Evolutionary conservation across 2,113 vertebrate genomes (phyloP).

Genomic region (Callopanchax toddi): DNA sequence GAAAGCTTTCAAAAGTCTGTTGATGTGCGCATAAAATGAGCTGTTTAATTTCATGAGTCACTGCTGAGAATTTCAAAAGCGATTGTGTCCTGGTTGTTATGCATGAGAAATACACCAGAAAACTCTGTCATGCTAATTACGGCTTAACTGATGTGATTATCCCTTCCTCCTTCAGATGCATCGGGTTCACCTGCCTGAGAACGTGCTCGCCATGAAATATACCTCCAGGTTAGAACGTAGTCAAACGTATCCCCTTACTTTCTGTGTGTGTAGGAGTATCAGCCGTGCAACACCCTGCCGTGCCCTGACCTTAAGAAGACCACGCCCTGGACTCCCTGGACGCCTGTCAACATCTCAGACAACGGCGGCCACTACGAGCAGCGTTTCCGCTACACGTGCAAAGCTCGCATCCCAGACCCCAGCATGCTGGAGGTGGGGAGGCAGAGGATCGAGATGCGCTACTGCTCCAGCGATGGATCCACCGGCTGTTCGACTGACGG

Average conservation of each 20-base stretch:
- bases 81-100: slow-evolving; percentile 47
- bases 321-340: slow-evolving; percentile 97
- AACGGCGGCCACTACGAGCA: slow-evolving; percentile 97
- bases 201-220: slow-evolving; percentile 2
- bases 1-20: slow-evolving; percentile 43
- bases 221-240: not conserved
- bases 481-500: slow-evolving; percentile 94
- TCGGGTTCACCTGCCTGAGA: slow-evolving; percentile 12
- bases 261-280: slow-evolving; percentile 86
- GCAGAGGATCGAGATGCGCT: slow-evolving; percentile 97
- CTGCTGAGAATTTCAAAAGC: slow-evolving; percentile 47
- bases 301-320: slow-evolving; percentile 97
- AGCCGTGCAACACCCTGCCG: slow-evolving; percentile 89
- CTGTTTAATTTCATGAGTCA: slow-evolving; percentile 48
- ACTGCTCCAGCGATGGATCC: slow-evolving; percentile 94
- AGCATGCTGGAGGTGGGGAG: slow-evolving; percentile 91
- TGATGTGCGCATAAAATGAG: slow-evolving; percentile 46
- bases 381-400: slow-evolving; percentile 95
- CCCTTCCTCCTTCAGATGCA: slow-evolving; percentile 10
- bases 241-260: not conserved
- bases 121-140: slow-evolving; percentile 44
- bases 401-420: slow-evolving; percentile 89
- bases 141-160: slow-evolving; percentile 36
- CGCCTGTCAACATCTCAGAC: slow-evolving; percentile 95
- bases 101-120: slow-evolving; percentile 27